Evolutionary conservation across 2,888 invertebrate species (phyloP), one percentile per base, ranked within the genome.

Genomic region (Sphecodes monilicornis): DNA sequence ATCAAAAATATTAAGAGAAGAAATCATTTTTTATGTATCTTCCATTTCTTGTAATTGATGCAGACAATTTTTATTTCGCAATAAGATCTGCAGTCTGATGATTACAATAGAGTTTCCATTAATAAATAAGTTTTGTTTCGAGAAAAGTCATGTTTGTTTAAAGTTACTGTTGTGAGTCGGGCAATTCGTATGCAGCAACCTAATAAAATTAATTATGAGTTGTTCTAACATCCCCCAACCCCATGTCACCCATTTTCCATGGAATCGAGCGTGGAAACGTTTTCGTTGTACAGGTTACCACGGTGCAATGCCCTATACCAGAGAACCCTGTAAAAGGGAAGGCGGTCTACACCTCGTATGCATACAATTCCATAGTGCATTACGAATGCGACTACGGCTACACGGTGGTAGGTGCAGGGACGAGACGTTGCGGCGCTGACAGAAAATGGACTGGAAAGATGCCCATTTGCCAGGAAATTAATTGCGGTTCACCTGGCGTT

Each of bases 301-400:
- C 99, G 92, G 99, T 99, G 91, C 98, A 98, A 95, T 99, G 99
- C 94, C 97, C 98, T 57, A 97, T 97, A 68, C 98, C 99, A 0
- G 98, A 98, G 91, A 98, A 98, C 93, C 99, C 99, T 0, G 96
- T 97, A 73, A 98, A 99, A 94, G 99, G 99, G 70, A 98, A 98
- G 92, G 98, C 99, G 79, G 97, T 98, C 88, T 99, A 98, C 95
- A 98, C 98, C 0, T 98, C 98, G 66, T 97, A 98, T 93, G 98
- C 98, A 1, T 99, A 98, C 96, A 99, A 99, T 94, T 98, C 99
- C 0, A 97, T 98, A 84, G 98, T 99, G 36, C 97, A 98, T 74
- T 99, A 99, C 95, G 98, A 98, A 93, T 99, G 99, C 96, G 97
- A 98, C 93, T 98, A 98, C 93, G 99, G 99, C 16, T 99, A 97